Conservation (phyloP, 2,797 vertebrate species). For the Mionectes olivaceus region DNA sequence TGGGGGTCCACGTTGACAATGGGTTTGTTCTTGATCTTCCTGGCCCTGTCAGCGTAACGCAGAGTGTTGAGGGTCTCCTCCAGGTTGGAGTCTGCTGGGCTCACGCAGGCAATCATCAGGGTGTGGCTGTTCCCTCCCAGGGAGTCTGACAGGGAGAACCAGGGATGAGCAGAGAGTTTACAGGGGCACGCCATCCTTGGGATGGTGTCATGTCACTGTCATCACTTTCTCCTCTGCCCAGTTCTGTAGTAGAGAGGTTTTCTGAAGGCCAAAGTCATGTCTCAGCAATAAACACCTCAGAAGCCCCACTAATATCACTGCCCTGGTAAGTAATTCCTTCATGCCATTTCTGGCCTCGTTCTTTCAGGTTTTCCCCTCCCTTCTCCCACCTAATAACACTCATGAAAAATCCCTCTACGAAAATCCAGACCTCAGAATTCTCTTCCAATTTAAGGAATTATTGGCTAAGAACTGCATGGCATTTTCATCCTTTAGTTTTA, state of each 20-base stretch:
- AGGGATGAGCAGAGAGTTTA: background rate
- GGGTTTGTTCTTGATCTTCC: constrained; percentile 98
- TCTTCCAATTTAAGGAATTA: background rate
- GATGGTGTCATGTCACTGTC: background rate
- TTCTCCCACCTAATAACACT: background rate
- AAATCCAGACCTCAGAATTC: background rate
- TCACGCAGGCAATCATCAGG: constrained; percentile 95
- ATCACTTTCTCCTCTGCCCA: background rate
- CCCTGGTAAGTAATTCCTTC: background rate
- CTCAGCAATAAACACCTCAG: background rate
- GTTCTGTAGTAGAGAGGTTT: background rate
- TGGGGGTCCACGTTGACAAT: constrained; percentile 91
- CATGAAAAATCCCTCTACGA: background rate
- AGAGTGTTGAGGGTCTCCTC: constrained; percentile 97
- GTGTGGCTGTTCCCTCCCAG: constrained; percentile 97
- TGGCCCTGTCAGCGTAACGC: constrained; percentile 94
- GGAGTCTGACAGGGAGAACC: constrained; percentile 82
- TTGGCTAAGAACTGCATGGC: background rate
- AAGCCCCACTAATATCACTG: background rate
- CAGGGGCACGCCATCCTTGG: background rate
- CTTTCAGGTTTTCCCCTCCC: background rate
- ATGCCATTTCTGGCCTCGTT: background rate
- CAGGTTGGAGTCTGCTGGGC: constrained; percentile 95
- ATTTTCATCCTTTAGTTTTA: background rate
- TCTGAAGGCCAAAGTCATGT: background rate